Evolutionary conservation across 2,113 vertebrate genomes (phyloP).

Genomic region (Cololabis saira): DNA sequence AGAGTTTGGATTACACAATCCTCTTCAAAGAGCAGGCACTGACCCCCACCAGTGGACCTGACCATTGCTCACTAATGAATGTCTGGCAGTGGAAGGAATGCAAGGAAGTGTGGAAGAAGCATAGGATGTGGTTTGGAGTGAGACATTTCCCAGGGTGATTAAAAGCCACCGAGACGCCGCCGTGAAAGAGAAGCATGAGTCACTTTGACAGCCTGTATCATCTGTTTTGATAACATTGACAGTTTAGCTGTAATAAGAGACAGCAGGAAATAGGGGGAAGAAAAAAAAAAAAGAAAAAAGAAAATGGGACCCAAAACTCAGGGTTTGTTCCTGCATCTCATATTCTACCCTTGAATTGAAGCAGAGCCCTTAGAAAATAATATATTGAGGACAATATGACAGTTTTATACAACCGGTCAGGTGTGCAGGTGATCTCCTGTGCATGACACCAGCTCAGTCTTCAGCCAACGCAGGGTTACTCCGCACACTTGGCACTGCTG

Average conservation of each 20-base stretch:
- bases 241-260: neutral
- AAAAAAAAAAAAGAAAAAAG: no score
- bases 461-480: no score
- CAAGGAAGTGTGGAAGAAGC: conserved; percentile 6
- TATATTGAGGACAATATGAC: no score
- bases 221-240: neutral
- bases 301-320: neutral
- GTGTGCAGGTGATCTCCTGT: no score
- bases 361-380: no score
- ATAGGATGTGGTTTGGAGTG: conserved; percentile 18
- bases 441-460: no score
- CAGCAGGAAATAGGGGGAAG: no score
- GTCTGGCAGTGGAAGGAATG: conserved; percentile 41
- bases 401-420: no score
- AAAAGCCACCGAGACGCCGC: neutral
- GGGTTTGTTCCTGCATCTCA: no score
- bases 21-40: conserved; percentile 32
- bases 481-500: conserved; percentile 6
- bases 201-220: neutral
- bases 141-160: conserved; percentile 21
- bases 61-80: conserved; percentile 38
- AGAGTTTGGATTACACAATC: conserved; percentile 17
- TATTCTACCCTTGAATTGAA: neutral
- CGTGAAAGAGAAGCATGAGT: conserved; percentile 1
- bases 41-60: conserved; percentile 2